A percentile compares a stretch with the other conserved stretches of the same genome.
Evolutionary conservation across 2,888 invertebrate species (phyloP).

Genomic region (Arge pagana): DNA sequence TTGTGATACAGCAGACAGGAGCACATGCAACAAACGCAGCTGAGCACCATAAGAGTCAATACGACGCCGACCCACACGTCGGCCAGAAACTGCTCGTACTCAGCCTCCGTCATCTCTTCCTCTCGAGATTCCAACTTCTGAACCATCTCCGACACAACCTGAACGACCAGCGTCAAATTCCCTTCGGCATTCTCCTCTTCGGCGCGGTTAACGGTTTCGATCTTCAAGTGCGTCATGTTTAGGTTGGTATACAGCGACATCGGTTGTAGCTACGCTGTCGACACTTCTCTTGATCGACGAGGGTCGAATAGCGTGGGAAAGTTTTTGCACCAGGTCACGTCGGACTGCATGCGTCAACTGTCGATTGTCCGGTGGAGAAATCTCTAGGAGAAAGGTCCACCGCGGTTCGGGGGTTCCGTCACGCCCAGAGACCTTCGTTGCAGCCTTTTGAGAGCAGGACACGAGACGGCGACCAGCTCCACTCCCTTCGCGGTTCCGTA

Average conservation of each 20-base stretch:
- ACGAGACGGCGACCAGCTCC: too few relatives aligned
- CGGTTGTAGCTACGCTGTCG: too few relatives aligned
- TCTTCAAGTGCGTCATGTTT: constrained; percentile 14
- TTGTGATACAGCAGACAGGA: constrained; percentile 68
- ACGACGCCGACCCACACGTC: constrained; percentile 70
- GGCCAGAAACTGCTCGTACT: constrained; percentile 64
- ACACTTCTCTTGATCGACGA: too few relatives aligned
- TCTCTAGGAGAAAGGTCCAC: too few relatives aligned
- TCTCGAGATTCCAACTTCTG: constrained; percentile 23
- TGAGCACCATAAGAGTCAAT: constrained; percentile 65
- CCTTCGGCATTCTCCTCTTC: constrained; percentile 12
- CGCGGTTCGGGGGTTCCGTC: too few relatives aligned
- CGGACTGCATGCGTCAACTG: too few relatives aligned
- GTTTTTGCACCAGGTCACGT: too few relatives aligned
- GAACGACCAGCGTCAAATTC: constrained; percentile 20
- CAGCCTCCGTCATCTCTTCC: constrained; percentile 49
- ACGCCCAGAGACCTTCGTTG: too few relatives aligned
- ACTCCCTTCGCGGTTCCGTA: too few relatives aligned
- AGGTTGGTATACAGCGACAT: constrained; percentile 7
- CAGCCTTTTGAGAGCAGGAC: too few relatives aligned
- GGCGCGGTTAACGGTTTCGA: constrained; percentile 14
- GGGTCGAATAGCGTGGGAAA: too few relatives aligned
- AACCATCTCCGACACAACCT: constrained; percentile 23
- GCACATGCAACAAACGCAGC: constrained; percentile 68
- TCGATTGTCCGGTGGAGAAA: too few relatives aligned